Evolutionary conservation across 2,888 invertebrate species (phyloP).

Genomic region (Lasioglossum marginatum): DNA sequence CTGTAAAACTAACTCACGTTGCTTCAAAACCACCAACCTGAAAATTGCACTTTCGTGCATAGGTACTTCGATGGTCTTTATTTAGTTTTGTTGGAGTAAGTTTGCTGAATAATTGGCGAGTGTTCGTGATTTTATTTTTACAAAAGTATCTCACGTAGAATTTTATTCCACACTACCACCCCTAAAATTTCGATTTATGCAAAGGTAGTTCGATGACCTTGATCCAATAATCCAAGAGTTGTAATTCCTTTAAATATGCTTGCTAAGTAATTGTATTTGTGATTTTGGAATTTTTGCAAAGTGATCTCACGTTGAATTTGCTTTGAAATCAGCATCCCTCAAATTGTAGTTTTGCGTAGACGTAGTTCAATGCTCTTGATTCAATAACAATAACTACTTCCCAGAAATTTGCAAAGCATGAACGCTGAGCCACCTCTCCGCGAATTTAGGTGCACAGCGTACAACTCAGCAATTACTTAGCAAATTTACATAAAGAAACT

Average conservation of each 20-base stretch:
- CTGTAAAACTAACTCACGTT: too few relatives aligned
- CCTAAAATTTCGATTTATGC: too few relatives aligned
- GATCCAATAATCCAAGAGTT: too few relatives aligned
- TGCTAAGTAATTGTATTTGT: background rate
- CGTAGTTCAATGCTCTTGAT: background rate
- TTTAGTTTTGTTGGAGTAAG: too few relatives aligned
- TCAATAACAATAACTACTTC: background rate
- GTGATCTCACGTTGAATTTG: background rate
- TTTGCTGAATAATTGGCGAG: too few relatives aligned
- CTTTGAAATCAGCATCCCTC: background rate
- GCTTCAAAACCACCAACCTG: too few relatives aligned
- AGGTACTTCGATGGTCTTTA: too few relatives aligned
- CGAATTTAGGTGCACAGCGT: background rate
- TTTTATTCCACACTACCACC: fast-evolving
- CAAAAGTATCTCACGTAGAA: background rate
- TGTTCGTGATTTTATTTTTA: too few relatives aligned
- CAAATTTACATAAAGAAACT: background rate
- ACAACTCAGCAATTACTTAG: background rate
- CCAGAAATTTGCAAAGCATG: background rate
- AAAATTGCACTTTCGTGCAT: too few relatives aligned
- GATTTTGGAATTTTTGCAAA: background rate
- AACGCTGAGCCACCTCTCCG: background rate
- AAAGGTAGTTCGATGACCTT: too few relatives aligned
- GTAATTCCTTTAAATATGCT: too few relatives aligned
- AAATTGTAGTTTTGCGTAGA: background rate